Conservation (phyloP, 2,797 vertebrate genomes). For the Bryconaethiops microstoma region DNA sequence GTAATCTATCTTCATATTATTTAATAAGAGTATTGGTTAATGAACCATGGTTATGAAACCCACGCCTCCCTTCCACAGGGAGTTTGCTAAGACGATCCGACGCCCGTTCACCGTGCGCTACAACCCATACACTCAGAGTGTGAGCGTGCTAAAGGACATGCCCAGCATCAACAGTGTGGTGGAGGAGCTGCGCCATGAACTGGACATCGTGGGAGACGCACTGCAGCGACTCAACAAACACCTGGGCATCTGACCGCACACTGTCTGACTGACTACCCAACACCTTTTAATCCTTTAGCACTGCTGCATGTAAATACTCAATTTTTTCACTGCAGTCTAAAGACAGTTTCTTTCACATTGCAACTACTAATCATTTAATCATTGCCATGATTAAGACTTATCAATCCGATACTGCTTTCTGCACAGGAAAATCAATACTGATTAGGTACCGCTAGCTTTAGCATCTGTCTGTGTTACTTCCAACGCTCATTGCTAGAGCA, state of each 20-base stretch:
- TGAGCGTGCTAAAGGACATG: slow-evolving; percentile 90
- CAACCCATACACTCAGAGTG: slow-evolving; percentile 93
- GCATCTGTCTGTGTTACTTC: not conserved
- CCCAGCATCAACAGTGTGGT: slow-evolving; percentile 89
- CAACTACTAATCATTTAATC: not conserved
- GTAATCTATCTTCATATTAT: too few relatives aligned
- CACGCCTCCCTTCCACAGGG: slow-evolving; percentile 71
- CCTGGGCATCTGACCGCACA: slow-evolving; percentile 77
- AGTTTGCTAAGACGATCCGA: slow-evolving; percentile 96
- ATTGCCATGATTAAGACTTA: not conserved
- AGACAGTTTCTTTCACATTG: not conserved
- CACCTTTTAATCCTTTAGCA: not conserved
- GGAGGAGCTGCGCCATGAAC: slow-evolving; percentile 89
- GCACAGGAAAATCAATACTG: not conserved
- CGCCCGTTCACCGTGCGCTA: slow-evolving; percentile 94
- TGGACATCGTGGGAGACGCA: slow-evolving; percentile 90
- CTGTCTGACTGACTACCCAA: not conserved
- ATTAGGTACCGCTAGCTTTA: not conserved
- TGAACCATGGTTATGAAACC: not conserved
- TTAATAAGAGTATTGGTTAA: not conserved
- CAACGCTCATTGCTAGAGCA: not conserved
- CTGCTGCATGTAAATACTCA: not conserved
- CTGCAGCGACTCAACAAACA: slow-evolving; percentile 89
- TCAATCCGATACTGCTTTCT: not conserved
- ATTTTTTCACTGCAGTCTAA: not conserved